Percentiles rank a stretch among this genome's conserved stretches.
phyloP scores from a whole-genome alignment of 1,140 invertebrate genomes.

The Calliopsis andreniformis region DNA sequence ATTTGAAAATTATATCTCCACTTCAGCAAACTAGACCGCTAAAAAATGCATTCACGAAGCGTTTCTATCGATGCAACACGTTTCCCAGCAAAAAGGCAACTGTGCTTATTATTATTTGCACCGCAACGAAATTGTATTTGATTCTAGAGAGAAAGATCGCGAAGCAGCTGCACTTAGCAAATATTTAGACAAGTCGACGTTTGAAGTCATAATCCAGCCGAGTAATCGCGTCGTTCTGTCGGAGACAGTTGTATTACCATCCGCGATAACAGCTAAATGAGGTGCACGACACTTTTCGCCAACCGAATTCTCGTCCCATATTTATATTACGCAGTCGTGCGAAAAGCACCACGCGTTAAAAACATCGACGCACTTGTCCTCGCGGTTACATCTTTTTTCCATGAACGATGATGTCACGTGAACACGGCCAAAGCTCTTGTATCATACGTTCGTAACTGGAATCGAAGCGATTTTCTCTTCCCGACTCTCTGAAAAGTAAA shows the following conservation, averaged over 20 bases:
- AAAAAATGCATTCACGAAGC: too few species aligned
- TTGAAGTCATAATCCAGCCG: conserved; percentile 40
- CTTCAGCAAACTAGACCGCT: too few species aligned
- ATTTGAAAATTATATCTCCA: too few species aligned
- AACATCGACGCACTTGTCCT: background rate
- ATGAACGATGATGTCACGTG: background rate
- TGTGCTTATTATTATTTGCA: too few species aligned
- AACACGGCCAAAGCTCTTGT: background rate
- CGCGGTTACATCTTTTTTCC: too few species aligned
- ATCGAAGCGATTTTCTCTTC: conserved; percentile 3
- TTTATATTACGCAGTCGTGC: conserved; percentile 12
- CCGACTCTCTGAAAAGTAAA: background rate
- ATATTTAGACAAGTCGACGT: conserved; percentile 47
- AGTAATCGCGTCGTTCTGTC: conserved; percentile 31
- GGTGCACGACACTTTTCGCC: background rate
- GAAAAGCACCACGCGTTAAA: conserved; percentile 25
- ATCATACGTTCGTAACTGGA: background rate
- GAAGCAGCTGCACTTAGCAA: conserved; percentile 32
- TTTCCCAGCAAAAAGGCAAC: too few species aligned
- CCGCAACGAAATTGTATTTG: too few species aligned
- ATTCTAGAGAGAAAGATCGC: conserved; percentile 29
- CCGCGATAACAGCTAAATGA: conserved; percentile 26
- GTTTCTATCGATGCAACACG: too few species aligned
- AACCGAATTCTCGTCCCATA: conserved; percentile 3
- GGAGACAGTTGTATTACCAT: conserved; percentile 22